Conservation (phyloP, 2,113 vertebrate species). For the Dasyprocta punctata region DNA sequence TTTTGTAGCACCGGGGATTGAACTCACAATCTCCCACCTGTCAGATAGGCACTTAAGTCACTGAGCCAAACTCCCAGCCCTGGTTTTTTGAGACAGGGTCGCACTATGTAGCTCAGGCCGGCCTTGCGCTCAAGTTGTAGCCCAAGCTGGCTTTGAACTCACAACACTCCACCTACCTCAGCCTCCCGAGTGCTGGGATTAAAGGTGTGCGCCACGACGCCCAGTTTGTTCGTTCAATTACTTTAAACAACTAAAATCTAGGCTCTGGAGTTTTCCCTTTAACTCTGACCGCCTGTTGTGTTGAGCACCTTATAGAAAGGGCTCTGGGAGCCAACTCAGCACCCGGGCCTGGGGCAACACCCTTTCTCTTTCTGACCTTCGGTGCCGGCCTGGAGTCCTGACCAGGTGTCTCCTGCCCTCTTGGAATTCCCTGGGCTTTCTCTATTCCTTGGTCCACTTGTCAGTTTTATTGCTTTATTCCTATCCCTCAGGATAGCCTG, state of each 20-base stretch:
- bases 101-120: no score
- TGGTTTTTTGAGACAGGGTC: no score
- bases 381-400: not conserved
- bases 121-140: no score
- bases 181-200: no score
- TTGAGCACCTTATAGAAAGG: not conserved
- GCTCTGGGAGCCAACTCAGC: not conserved
- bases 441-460: not conserved
- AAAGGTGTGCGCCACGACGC: no score
- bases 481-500: not conserved
- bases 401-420: not conserved
- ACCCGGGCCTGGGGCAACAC: not conserved
- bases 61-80: no score
- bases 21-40: no score
- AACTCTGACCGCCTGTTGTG: not conserved
- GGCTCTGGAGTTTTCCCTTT: not conserved
- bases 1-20: no score
- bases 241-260: constrained; percentile 1
- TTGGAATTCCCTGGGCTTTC: not conserved
- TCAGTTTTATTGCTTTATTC: not conserved
- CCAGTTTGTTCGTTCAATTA: constrained; percentile 25
- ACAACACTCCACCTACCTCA: no score
- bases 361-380: not conserved
- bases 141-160: no score
- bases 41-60: no score